Base-by-base conservation (phyloP, 2,113 vertebrate genomes). In the Dunckerocampus dactyliophorus region DNA sequence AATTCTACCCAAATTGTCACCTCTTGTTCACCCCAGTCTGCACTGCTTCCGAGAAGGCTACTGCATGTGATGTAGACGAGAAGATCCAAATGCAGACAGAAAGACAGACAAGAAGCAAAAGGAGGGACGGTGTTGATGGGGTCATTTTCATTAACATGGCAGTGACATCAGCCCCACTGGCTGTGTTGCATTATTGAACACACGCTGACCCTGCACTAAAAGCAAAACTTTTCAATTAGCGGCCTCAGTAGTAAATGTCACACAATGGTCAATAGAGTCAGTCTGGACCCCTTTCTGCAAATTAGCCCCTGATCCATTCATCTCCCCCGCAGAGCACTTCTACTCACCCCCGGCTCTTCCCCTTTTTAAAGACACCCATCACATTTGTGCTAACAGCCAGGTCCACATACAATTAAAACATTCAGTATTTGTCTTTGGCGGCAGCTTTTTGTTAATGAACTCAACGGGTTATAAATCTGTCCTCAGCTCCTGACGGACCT, bases 401-500 rank as follows among this genome's bases (percentile, higher is more conserved):
- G 39, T n/a, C 21, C 46, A 31, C 10, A 50, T 13, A 49, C 46
- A 49, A 4, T 28, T 15, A 28, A 37, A 9, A 16, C 15, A n/a
- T n/a, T 21, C 10, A 11, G 47, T 24, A 45, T 22, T 58, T 28
- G 39, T 59, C 56, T 46, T 24, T 46, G 15, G 7, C 17, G 42
- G 43, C 19, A 15, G 19, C 20, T 45, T 58, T 42, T 22, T 45
- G 56, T 17, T 20, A 21, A 49, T 31, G 21, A 47, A 59, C 11
- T 59, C 5, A 59, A 19, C 16, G 24, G 28, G 46, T 66, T 49
- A 20, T 37, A 62, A 52, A 61, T 75, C 1, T 80, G 62, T 71
- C 69, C 70, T 4, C 85, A 99, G 97, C 96, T 84, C 97, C 96
- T 63, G 96, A 99, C 17, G 97, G 97, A 42, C 95, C 97, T n/a